Conservation (phyloP, 2,888 invertebrate genomes). For the Pheosia tremula region DNA sequence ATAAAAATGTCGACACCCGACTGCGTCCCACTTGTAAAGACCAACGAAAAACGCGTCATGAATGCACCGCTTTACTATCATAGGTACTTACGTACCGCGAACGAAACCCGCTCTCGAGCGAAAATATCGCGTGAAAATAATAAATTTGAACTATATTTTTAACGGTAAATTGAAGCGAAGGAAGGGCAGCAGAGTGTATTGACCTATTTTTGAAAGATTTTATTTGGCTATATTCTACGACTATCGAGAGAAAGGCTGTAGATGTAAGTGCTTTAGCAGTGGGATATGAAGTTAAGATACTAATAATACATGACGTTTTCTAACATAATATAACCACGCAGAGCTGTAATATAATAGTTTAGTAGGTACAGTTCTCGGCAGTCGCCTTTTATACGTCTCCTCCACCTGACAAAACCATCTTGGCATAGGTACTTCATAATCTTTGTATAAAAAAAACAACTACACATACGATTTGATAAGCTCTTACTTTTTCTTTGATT, state of each 20-base stretch:
- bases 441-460: background rate
- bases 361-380: no score
- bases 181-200: constrained; percentile 2
- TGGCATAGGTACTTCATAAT: no score
- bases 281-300: no score
- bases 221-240: no score
- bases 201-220: constrained; percentile 12
- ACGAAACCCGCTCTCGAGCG: background rate
- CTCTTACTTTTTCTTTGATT: background rate
- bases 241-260: no score
- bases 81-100: constrained; percentile 5
- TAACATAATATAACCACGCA: no score
- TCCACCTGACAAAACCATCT: no score
- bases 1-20: constrained; percentile 19
- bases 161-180: constrained; percentile 10
- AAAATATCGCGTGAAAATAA: constrained; percentile 28
- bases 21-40: constrained; percentile 16
- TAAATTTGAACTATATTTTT: constrained; percentile 25
- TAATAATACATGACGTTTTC: no score
- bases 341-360: no score
- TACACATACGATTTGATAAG: background rate
- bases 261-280: background rate
- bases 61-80: constrained; percentile 24
- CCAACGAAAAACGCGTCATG: constrained; percentile 17
- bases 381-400: no score